These are phyloP conservation scores for Nettapus auritus DNA, from an alignment of 2,113 vertebrate genomes.

Conservation along the genomic window DNA sequence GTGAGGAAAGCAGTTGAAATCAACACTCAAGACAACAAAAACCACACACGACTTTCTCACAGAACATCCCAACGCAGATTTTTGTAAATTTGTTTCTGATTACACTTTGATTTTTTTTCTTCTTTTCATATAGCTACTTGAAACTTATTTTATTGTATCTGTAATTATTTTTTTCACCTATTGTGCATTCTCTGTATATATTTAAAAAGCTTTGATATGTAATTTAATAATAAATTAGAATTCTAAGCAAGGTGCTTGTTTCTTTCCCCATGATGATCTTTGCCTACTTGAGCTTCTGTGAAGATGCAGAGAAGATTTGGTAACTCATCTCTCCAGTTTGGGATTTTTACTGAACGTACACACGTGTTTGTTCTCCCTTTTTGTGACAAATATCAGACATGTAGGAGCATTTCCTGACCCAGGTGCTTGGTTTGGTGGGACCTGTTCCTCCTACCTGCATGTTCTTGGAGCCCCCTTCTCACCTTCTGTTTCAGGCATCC, in stretches of 20 bases:
- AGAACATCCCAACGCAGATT: constrained; percentile 26
- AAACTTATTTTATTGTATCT: constrained; percentile 76
- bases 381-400: not conserved
- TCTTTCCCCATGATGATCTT: not conserved
- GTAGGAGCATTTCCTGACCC: not conserved
- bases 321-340: not conserved
- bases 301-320: not conserved
- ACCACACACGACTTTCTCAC: constrained; percentile 23
- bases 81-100: constrained; percentile 60
- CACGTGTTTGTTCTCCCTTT: not conserved
- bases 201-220: constrained; percentile 81
- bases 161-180: constrained; percentile 82
- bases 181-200: constrained; percentile 82
- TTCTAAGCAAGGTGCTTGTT: constrained; percentile 63
- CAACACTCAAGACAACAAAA: not conserved
- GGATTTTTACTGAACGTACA: rapidly evolving
- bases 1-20: constrained; percentile 6
- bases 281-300: not conserved
- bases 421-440: not conserved
- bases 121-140: constrained; percentile 72
- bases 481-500: not conserved
- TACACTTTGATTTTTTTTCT: constrained; percentile 76
- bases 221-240: constrained; percentile 88
- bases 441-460: not conserved
- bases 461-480: not conserved